These are phyloP conservation scores for Erynnis tages DNA, from an alignment of 2,888 invertebrate species.

Conservation along the genomic window DNA sequence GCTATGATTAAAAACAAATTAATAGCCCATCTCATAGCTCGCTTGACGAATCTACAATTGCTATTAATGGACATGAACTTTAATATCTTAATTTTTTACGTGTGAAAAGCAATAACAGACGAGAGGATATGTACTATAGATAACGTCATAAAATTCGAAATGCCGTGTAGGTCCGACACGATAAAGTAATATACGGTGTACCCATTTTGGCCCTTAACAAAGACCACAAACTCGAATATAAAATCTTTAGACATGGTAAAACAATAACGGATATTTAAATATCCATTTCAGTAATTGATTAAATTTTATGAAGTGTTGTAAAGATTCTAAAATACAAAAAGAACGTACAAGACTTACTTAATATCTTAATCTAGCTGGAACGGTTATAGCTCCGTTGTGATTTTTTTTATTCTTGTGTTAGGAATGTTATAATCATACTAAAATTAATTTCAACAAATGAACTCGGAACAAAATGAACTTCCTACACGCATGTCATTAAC, in stretches of 20 bases:
- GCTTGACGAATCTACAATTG: slow-evolving; percentile 40
- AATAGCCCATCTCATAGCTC: slow-evolving; percentile 30
- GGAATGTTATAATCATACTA: slow-evolving; percentile 16
- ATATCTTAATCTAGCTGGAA: slow-evolving; percentile 8
- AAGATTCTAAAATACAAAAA: background rate
- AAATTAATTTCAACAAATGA: slow-evolving; percentile 32
- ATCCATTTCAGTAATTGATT: slow-evolving; percentile 18
- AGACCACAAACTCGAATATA: slow-evolving; percentile 8
- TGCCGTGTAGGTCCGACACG: slow-evolving; percentile 24
- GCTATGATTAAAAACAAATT: slow-evolving; percentile 36
- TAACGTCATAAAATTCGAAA: slow-evolving; percentile 34
- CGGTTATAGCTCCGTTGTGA: slow-evolving; percentile 1
- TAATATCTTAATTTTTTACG: slow-evolving; percentile 41
- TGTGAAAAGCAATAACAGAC: slow-evolving; percentile 36
- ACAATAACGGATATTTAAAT: slow-evolving; percentile 13
- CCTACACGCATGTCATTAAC: slow-evolving; percentile 32
- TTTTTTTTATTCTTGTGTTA: slow-evolving; percentile 2
- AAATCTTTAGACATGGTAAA: slow-evolving; percentile 23
- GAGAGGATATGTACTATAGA: slow-evolving; percentile 28
- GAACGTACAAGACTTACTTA: background rate
- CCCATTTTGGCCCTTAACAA: slow-evolving; percentile 22
- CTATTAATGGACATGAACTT: slow-evolving; percentile 33
- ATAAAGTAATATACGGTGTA: background rate
- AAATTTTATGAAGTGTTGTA: slow-evolving; percentile 22
- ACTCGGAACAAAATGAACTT: slow-evolving; percentile 21